These are phyloP conservation scores for Drosophila littoralis DNA, from an alignment of 1,140 invertebrate species.

Conservation along the genomic window DNA sequence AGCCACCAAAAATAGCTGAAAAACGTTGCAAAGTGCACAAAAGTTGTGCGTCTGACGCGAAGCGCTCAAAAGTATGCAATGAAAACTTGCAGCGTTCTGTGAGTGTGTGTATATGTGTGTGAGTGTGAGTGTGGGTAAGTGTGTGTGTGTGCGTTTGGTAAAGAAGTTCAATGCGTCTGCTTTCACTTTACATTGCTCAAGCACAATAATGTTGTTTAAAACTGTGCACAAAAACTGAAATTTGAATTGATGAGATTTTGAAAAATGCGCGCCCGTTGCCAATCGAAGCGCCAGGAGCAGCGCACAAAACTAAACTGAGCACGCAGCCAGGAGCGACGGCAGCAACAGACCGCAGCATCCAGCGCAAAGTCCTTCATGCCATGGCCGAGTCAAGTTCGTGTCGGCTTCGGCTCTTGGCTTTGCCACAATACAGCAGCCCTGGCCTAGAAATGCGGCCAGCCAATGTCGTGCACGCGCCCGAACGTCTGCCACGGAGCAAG, in stretches of 20 bases:
- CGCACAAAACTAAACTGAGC: conserved; percentile 74
- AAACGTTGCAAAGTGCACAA: conserved; percentile 40
- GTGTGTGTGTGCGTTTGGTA: conserved; percentile 6
- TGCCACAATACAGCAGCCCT: conserved; percentile 60
- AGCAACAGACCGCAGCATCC: conserved; percentile 50
- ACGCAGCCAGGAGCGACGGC: conserved; percentile 45
- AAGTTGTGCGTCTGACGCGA: conserved; percentile 13
- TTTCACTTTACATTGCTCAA: conserved; percentile 48
- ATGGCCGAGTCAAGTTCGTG: conserved; percentile 57
- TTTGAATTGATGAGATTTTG: conserved; percentile 14
- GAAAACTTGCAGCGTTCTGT: conserved; percentile 15
- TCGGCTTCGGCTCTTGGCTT: conserved; percentile 65
- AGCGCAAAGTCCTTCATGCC: conserved; percentile 49
- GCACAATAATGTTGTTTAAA: conserved; percentile 33
- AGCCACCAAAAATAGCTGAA: conserved; percentile 39
- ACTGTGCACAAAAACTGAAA: conserved; percentile 49
- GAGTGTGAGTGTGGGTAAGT: conserved; percentile 1
- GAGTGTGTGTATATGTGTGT: not conserved
- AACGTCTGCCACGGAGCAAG: not conserved
- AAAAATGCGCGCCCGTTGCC: conserved; percentile 38
- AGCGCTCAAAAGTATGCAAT: conserved; percentile 50
- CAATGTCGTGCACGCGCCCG: conserved; percentile 42
- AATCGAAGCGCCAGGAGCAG: conserved; percentile 53
- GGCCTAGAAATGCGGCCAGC: conserved; percentile 68
- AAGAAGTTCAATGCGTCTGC: conserved; percentile 37